phyloP scores from a whole-genome alignment of 2,888 invertebrate species.

The Liopterus haemorrhoidalis region DNA sequence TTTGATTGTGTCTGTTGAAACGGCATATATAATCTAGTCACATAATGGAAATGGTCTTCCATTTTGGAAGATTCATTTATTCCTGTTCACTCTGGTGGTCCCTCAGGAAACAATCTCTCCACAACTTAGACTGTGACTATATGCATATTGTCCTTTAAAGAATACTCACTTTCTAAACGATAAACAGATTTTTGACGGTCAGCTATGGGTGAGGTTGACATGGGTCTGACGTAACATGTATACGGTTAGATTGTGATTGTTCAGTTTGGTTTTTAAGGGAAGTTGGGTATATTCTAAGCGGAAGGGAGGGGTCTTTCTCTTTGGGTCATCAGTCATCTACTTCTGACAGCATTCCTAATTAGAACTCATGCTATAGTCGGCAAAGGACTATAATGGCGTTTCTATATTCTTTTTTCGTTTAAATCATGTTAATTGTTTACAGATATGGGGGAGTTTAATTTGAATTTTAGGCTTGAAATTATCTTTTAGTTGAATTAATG shows the following conservation, averaged over 20 bases:
- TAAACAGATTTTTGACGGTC: slow-evolving; percentile 41
- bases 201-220: slow-evolving; percentile 42
- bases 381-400: slow-evolving; percentile 20
- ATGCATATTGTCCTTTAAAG: slow-evolving; percentile 23
- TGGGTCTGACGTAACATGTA: slow-evolving; percentile 43
- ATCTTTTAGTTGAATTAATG: too few relatives aligned
- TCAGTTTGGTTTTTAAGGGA: slow-evolving; percentile 2
- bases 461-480: too few relatives aligned
- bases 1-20: slow-evolving; percentile 39
- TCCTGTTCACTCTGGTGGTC: slow-evolving; percentile 38
- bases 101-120: slow-evolving; percentile 30
- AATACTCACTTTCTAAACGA: slow-evolving; percentile 28
- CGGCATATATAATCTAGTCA: slow-evolving; percentile 43
- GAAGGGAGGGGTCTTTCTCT: slow-evolving; percentile 33
- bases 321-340: slow-evolving; percentile 42
- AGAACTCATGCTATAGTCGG: slow-evolving; percentile 39
- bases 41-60: slow-evolving; percentile 42
- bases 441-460: too few relatives aligned
- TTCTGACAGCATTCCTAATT: slow-evolving; percentile 45
- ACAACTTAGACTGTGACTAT: slow-evolving; percentile 34
- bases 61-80: slow-evolving; percentile 44
- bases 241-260: slow-evolving; percentile 24
- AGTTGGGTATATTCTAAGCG: slow-evolving; percentile 32
- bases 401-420: too few relatives aligned
- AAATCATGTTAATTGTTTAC: too few relatives aligned